phyloP scores from a whole-genome alignment of 2,888 invertebrate genomes.

The Phragmatobia fuliginosa region DNA sequence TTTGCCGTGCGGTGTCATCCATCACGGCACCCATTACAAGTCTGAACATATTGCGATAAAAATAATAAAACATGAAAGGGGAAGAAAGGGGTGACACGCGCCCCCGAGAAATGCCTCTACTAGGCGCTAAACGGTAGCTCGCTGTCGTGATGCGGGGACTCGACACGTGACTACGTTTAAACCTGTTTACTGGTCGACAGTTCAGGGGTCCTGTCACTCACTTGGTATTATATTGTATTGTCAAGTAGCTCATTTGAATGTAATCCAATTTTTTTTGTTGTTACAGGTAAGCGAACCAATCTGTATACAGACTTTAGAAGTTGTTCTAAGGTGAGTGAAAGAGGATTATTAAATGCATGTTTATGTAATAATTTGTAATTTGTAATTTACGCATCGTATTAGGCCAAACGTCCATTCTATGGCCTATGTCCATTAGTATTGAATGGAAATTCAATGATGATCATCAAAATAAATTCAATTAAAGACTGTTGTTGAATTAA shows the following conservation, averaged over 20 bases:
- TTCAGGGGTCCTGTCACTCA: constrained; percentile 1
- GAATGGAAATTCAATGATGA: too few species aligned
- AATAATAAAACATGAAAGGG: constrained; percentile 47
- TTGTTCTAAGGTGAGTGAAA: background rate
- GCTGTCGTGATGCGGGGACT: constrained; percentile 5
- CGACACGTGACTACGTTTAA: constrained; percentile 33
- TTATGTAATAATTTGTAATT: background rate
- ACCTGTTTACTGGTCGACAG: constrained; percentile 28
- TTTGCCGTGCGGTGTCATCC: constrained; percentile 33
- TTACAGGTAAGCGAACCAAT: background rate
- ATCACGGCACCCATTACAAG: constrained; percentile 42
- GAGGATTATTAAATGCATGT: background rate
- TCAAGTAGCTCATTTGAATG: background rate
- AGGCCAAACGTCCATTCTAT: background rate
- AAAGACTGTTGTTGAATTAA: too few species aligned
- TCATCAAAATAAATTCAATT: too few species aligned
- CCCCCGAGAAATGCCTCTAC: constrained; percentile 25
- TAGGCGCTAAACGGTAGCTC: constrained; percentile 35
- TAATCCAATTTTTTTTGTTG: background rate
- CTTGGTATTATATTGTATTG: background rate
- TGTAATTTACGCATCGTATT: background rate
- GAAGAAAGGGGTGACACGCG: constrained; percentile 38
- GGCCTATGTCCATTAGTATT: too few species aligned
- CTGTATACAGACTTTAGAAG: background rate
- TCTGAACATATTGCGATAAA: constrained; percentile 45